Evolutionary conservation across 2,113 vertebrate genomes (phyloP).

Genomic region (Haplochromis vanheusdeni): DNA sequence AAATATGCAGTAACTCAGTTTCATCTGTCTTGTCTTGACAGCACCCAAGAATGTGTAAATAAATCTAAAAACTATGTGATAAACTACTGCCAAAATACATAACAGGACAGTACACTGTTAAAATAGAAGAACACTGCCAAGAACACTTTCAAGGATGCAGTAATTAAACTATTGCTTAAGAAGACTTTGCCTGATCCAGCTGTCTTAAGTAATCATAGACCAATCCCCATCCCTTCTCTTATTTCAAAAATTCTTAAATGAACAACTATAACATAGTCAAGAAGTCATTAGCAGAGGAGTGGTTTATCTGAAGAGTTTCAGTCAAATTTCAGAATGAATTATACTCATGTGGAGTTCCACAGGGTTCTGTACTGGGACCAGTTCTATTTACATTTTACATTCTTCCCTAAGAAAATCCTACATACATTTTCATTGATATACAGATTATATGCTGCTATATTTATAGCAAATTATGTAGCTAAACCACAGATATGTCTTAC

Average conservation of each 20-base stretch:
- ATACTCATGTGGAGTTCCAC: background rate
- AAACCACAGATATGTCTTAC: background rate
- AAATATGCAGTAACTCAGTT: background rate
- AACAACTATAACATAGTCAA: background rate
- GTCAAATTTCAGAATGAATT: background rate
- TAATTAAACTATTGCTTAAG: background rate
- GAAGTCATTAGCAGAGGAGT: background rate
- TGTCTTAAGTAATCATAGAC: background rate
- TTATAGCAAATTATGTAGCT: background rate
- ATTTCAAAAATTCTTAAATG: background rate
- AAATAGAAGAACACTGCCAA: background rate
- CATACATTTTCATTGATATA: background rate
- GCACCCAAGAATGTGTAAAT: background rate
- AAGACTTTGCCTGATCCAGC: background rate
- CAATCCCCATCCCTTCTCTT: background rate
- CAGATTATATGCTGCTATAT: background rate
- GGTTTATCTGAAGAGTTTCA: background rate
- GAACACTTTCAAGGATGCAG: background rate
- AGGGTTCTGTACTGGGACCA: background rate
- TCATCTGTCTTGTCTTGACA: background rate
- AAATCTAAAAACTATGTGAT: background rate
- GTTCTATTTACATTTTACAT: background rate
- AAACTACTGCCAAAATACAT: background rate
- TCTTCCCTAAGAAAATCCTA: background rate
- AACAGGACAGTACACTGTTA: background rate